phyloP scores from a whole-genome alignment of 1,140 invertebrate species.

The Eueides isabella region DNA sequence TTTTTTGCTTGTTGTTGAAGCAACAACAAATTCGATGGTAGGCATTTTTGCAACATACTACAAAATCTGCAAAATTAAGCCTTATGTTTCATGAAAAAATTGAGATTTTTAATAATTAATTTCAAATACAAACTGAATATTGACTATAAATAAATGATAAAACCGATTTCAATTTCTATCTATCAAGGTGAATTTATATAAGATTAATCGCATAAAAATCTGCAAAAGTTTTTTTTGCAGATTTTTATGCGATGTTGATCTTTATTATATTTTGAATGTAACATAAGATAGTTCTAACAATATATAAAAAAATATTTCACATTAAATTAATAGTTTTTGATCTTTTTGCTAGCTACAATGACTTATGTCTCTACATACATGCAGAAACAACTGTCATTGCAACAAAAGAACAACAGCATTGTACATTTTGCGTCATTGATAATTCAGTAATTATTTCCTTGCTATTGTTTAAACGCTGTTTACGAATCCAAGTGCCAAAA shows the following conservation, averaged over 20 bases:
- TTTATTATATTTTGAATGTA: no score
- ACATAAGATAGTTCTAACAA: neutral
- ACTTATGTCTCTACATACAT: conserved; percentile 46
- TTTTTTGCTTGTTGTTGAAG: conserved; percentile 85
- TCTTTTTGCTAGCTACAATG: conserved; percentile 47
- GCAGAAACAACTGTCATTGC: no score
- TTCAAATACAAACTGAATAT: no score
- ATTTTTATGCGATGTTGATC: no score
- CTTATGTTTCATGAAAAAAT: neutral
- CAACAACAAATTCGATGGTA: conserved; percentile 82
- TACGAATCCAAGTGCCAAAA: conserved; percentile 51
- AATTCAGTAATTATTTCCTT: conserved; percentile 32
- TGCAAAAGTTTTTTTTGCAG: no score
- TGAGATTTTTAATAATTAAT: neutral
- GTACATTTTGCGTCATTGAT: conserved; percentile 55
- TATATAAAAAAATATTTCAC: conserved; percentile 36
- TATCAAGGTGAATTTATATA: neutral
- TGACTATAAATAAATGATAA: no score
- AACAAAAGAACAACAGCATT: no score
- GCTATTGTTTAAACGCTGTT: conserved; percentile 43
- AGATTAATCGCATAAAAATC: no score
- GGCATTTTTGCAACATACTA: neutral
- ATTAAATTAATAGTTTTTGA: conserved; percentile 42
- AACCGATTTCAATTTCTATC: neutral
- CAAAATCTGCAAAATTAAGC: neutral